Evolutionary conservation across 2,113 vertebrate species (phyloP).

Genomic region (Todiramphus chloris): DNA sequence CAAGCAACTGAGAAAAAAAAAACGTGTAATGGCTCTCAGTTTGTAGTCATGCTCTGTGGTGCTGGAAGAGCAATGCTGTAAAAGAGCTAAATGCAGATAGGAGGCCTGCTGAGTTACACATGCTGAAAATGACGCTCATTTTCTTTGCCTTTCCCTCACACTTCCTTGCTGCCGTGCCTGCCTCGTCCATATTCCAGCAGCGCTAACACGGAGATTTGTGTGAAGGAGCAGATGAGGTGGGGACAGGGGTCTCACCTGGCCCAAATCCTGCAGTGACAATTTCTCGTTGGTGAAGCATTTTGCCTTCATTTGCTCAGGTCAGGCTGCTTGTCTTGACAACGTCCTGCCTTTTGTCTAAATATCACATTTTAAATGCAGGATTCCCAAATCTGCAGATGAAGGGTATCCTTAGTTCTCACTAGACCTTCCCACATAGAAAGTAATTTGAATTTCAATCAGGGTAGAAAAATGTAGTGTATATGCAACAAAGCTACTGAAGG

Average conservation of each 20-base stretch:
- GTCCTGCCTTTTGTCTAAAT: neutral
- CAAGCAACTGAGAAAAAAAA: neutral
- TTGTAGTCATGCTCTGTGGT: neutral
- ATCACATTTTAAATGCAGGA: neutral
- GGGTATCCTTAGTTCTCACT: neutral
- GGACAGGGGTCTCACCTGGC: neutral
- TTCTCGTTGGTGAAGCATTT: neutral
- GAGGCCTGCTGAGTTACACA: neutral
- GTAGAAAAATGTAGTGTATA: neutral
- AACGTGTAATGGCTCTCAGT: neutral
- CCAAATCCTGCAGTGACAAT: rapidly evolving
- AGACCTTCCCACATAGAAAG: constrained; percentile 3
- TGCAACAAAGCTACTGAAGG: constrained; percentile 13
- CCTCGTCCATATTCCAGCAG: neutral
- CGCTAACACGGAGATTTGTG: neutral
- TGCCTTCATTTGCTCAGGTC: neutral
- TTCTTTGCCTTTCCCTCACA: neutral
- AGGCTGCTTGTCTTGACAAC: neutral
- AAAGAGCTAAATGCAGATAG: neutral
- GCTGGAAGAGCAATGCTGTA: neutral
- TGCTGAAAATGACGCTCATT: neutral
- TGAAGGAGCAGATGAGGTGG: neutral
- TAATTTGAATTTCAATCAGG: constrained; percentile 59
- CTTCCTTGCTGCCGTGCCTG: rapidly evolving
- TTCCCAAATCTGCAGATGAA: neutral